phyloP scores from a whole-genome alignment of 2,888 invertebrate species.

The Scaptomyza polygonia region DNA sequence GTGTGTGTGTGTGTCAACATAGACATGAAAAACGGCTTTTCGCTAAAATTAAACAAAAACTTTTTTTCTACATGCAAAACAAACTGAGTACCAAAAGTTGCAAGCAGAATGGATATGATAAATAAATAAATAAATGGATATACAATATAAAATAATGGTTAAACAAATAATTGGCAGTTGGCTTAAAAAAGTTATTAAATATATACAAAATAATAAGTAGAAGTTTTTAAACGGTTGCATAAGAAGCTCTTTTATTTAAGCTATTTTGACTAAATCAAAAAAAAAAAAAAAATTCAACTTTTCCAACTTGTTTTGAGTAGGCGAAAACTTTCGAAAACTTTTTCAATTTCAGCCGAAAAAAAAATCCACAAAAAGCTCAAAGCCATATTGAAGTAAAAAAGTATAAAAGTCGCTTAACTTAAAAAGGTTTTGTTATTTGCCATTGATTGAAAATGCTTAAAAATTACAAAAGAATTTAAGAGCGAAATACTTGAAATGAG shows the following conservation, averaged over 20 bases:
- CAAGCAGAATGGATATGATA: background rate
- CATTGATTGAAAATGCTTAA: too few species aligned
- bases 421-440: background rate
- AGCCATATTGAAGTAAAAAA: background rate
- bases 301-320: background rate
- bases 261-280: too few species aligned
- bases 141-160: too few species aligned
- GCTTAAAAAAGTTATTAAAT: background rate
- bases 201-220: slow-evolving; percentile 1
- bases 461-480: too few species aligned
- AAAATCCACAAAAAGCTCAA: background rate
- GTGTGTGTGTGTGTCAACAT: background rate
- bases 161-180: slow-evolving; percentile 4
- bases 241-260: too few species aligned
- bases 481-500: too few species aligned
- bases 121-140: background rate
- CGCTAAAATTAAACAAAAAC: slow-evolving; percentile 17
- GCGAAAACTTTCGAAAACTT: background rate
- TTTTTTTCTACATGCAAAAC: slow-evolving; percentile 19
- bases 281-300: background rate
- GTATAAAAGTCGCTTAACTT: background rate
- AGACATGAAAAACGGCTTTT: slow-evolving; percentile 3
- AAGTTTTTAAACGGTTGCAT: background rate
- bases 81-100: slow-evolving; percentile 8
- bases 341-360: slow-evolving; percentile 4